These are phyloP conservation scores for Elachura formosa DNA, from an alignment of 2,113 vertebrate genomes.

Conservation along the genomic window DNA sequence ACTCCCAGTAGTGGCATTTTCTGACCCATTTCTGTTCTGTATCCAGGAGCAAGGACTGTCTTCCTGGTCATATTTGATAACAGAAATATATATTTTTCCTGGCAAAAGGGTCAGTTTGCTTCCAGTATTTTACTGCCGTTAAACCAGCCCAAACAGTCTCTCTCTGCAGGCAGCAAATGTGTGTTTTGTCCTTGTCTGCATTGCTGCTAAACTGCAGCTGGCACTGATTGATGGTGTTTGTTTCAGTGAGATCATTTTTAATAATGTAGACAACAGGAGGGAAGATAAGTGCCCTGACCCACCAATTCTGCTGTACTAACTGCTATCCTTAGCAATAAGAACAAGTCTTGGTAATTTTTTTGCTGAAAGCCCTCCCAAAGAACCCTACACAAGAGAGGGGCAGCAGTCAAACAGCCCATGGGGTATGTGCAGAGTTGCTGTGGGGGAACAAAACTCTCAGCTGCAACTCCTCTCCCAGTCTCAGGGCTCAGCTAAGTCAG, in stretches of 20 bases:
- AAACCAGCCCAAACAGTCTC: not conserved
- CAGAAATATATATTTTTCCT: not conserved
- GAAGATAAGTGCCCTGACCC: not conserved
- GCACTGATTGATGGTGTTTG: slow-evolving; percentile 55
- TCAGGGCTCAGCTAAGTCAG: rapidly evolving
- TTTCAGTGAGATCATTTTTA: slow-evolving; percentile 46
- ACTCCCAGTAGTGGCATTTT: not conserved
- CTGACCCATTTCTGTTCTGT: not conserved
- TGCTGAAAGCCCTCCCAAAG: not conserved
- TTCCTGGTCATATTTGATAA: not conserved
- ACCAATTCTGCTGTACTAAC: not conserved
- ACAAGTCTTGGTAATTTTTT: not conserved
- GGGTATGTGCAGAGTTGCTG: rapidly evolving
- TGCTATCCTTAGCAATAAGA: not conserved
- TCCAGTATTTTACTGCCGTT: not conserved
- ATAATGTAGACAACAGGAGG: slow-evolving; percentile 32
- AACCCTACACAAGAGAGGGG: not conserved
- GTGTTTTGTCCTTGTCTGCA: slow-evolving; percentile 32
- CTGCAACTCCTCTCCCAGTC: not conserved
- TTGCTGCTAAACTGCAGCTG: slow-evolving; percentile 19
- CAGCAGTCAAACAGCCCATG: rapidly evolving
- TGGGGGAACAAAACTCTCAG: not conserved
- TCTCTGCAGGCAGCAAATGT: not conserved
- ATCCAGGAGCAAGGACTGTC: not conserved
- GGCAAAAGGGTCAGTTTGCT: not conserved